Conservation (phyloP, 2,797 vertebrate genomes). For the Microctenopoma lineatum region DNA sequence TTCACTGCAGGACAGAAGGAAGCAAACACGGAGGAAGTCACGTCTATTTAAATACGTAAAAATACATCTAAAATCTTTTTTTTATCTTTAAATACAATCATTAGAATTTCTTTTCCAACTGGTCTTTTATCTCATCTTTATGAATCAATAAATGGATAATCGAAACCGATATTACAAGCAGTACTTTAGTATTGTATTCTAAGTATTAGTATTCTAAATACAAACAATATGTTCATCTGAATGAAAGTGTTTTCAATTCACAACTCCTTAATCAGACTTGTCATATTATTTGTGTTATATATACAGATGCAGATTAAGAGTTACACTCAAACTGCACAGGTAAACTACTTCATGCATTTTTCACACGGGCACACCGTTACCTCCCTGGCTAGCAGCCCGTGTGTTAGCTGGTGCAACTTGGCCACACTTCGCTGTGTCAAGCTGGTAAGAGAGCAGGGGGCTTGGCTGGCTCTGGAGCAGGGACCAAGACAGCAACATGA, state of each 20-base stretch:
- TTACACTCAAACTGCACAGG: neutral
- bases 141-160: neutral
- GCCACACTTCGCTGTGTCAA: slow-evolving; percentile 47
- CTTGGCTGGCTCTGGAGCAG: slow-evolving; percentile 67
- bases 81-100: neutral
- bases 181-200: neutral
- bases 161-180: neutral
- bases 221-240: neutral
- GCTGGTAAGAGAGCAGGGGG: slow-evolving; percentile 52
- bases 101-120: rapidly evolving
- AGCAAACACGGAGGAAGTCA: neutral
- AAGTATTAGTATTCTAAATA: neutral
- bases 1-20: slow-evolving; percentile 66
- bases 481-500: slow-evolving; percentile 60
- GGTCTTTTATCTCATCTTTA: neutral
- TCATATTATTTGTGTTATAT: neutral
- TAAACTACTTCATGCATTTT: slow-evolving; percentile 34
- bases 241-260: neutral
- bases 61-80: neutral
- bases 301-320: neutral
- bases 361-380: slow-evolving; percentile 58
- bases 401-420: slow-evolving; percentile 58
- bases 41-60: neutral
- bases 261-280: neutral
- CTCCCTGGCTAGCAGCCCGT: slow-evolving; percentile 70